Base-by-base conservation (phyloP, 2,797 vertebrate genomes). In the Dryobates pubescens region DNA sequence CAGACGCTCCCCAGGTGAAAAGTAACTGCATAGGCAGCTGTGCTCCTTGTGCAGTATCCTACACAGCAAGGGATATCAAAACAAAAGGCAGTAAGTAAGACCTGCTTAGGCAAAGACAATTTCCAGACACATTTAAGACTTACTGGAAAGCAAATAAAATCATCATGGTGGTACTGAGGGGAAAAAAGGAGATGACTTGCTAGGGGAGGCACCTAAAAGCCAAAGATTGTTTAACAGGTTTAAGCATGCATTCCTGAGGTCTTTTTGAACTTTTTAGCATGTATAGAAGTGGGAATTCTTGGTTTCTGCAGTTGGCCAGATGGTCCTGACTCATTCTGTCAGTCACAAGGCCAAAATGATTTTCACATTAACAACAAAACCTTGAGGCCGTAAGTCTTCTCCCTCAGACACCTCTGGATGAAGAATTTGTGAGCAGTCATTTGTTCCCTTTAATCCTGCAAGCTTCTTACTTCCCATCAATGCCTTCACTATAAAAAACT, bases 251-350 rank as follows among this genome's bases (percentile, higher is more conserved):
- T 89, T 94, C 59, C 36, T 94, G 89, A 92, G 73, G 70, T 57
- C 57, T 81, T 86, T 92, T 61, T 81, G 5, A 90, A 88, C 32
- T 63, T 80, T 53, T 74, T 17, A 29, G 61, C 58, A n/a, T 36
- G 36, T 73, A 90, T 3, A 84, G 54, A 84, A 94, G 62, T 68
- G 65, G 88, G 49, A 96, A 89, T 75, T 72, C 34, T 81, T 83
- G 58, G 74, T 54, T 87, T 87, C 51, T 82, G 58, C 53, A 82
- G 43, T 17, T 67, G 70, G 57, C 53, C 92, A 96, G 87, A 93
- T 93, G 92, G 73, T 76, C 49, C 41, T 95, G 94, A 95, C 82
- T 94, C 92, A 96, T 81, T 67, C 54, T 56, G 26, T 81, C 90
- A 88, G 79, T 72, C 76, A 83, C 32, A 56, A 78, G 47, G 89